A percentile compares a stretch with the other conserved stretches of the same genome.
These are phyloP conservation scores for Sitta europaea DNA, from an alignment of 2,113 vertebrate species.

Conservation along the genomic window DNA sequence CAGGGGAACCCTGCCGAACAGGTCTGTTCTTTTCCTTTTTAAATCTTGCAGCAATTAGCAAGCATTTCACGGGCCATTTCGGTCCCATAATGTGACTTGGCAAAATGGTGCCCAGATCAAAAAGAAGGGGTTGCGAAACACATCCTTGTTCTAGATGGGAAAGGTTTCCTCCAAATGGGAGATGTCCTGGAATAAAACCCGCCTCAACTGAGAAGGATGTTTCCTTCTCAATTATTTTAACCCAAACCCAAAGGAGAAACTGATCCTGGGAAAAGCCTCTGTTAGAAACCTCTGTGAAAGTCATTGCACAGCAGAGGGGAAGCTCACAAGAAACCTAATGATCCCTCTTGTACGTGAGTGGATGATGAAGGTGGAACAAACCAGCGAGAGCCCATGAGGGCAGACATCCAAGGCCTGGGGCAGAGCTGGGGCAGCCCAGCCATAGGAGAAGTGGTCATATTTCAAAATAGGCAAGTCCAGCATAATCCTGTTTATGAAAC, in stretches of 20 bases:
- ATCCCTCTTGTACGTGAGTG: neutral
- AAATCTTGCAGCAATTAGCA: slow-evolving; percentile 83
- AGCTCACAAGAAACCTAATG: neutral
- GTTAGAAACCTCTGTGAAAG: neutral
- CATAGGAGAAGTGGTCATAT: slow-evolving; percentile 1
- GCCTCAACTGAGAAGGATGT: neutral
- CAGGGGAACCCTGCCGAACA: slow-evolving; percentile 17
- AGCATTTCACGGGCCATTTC: slow-evolving; percentile 86
- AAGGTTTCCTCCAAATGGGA: slow-evolving; percentile 42
- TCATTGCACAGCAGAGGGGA: neutral
- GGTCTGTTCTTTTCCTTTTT: slow-evolving; percentile 61
- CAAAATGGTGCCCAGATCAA: slow-evolving; percentile 65
- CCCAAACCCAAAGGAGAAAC: neutral
- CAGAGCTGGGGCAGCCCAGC: slow-evolving; percentile 4
- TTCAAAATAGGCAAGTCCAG: slow-evolving; percentile 54
- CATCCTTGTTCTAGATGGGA: slow-evolving; percentile 56
- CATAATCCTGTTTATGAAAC: slow-evolving; percentile 58
- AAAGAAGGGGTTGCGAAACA: slow-evolving; percentile 49
- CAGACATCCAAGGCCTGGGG: slow-evolving; percentile 39
- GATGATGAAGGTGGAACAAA: neutral
- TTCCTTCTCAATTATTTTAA: neutral
- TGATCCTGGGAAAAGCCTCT: neutral
- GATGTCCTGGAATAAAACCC: slow-evolving; percentile 16
- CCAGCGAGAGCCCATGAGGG: neutral
- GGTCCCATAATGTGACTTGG: slow-evolving; percentile 71